Conservation (phyloP, 1,140 invertebrate species). For the Geopemphigus sp. region DNA sequence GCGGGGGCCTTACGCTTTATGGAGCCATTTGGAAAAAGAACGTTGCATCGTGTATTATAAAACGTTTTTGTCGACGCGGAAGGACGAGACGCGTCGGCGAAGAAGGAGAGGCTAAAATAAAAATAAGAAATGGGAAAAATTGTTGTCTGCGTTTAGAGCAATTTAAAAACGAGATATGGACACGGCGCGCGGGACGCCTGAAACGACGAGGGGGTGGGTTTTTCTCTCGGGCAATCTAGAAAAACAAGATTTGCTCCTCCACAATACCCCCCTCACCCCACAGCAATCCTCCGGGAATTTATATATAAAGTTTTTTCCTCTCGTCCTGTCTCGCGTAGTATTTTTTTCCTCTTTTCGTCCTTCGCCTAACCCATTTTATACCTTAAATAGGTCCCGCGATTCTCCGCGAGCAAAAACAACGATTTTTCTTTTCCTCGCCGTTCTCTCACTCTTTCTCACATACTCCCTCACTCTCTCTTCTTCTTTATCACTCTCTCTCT, state of each 20-base stretch:
- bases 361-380: conserved; percentile 7
- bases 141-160: conserved; percentile 49
- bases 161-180: conserved; percentile 45
- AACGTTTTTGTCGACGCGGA: conserved; percentile 8
- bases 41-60: conserved; percentile 36
- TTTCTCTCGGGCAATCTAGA: conserved; percentile 41
- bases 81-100: background rate
- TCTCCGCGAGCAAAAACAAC: conserved; percentile 38
- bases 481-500: too few species aligned
- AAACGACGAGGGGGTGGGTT: conserved; percentile 2
- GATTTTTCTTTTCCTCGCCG: conserved; percentile 42
- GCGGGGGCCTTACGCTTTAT: conserved; percentile 22
- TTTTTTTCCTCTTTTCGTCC: background rate
- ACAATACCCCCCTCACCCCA: background rate
- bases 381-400: conserved; percentile 44
- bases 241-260: conserved; percentile 46
- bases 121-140: conserved; percentile 47
- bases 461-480: background rate
- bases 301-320: conserved; percentile 40
- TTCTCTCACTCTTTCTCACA: conserved; percentile 13
- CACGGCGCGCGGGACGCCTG: too few species aligned
- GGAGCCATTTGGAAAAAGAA: conserved; percentile 38
- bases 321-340: background rate
- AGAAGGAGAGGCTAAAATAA: conserved; percentile 10
- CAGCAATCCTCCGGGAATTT: conserved; percentile 34